Evolutionary conservation across 2,113 vertebrate genomes (phyloP).

Genomic region (Euleptes europaea): DNA sequence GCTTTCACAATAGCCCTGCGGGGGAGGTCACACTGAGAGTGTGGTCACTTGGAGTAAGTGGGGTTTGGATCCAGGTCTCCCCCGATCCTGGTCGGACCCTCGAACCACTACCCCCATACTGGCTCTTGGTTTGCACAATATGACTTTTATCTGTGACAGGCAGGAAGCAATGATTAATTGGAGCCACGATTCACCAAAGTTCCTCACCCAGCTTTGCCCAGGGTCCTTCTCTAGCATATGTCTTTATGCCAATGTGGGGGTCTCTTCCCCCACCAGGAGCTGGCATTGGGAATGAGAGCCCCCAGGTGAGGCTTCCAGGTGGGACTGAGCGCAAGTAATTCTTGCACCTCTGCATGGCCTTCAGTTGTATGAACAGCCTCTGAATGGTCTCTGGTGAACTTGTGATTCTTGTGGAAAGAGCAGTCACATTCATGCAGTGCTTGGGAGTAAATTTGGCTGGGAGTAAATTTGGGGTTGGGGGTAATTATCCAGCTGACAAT

Average conservation of each 20-base stretch:
- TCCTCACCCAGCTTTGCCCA: not conserved
- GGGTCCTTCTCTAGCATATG: not conserved
- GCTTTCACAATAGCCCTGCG: too few relatives aligned
- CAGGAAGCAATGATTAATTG: not conserved
- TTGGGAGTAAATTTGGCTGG: too few relatives aligned
- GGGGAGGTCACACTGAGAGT: too few relatives aligned
- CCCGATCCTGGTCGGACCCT: too few relatives aligned
- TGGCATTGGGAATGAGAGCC: too few relatives aligned
- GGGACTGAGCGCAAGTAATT: not conserved
- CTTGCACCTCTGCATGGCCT: not conserved
- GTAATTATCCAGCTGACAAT: not conserved
- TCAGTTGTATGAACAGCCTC: too few relatives aligned
- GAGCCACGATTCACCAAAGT: not conserved
- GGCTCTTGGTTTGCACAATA: too few relatives aligned
- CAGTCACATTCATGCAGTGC: not conserved
- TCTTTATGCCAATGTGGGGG: not conserved
- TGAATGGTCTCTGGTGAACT: not conserved
- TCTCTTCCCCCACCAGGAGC: not conserved
- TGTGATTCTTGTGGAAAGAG: not conserved
- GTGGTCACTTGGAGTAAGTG: too few relatives aligned
- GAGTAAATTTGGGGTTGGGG: not conserved
- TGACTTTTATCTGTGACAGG: not conserved
- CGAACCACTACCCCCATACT: too few relatives aligned
- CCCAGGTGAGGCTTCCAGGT: not conserved
- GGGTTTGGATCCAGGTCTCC: too few relatives aligned